A percentile compares a stretch with the other conserved stretches of the same genome.
Evolutionary conservation across 2,888 invertebrate species (phyloP).

Genomic region (Sphecodes monilicornis): DNA sequence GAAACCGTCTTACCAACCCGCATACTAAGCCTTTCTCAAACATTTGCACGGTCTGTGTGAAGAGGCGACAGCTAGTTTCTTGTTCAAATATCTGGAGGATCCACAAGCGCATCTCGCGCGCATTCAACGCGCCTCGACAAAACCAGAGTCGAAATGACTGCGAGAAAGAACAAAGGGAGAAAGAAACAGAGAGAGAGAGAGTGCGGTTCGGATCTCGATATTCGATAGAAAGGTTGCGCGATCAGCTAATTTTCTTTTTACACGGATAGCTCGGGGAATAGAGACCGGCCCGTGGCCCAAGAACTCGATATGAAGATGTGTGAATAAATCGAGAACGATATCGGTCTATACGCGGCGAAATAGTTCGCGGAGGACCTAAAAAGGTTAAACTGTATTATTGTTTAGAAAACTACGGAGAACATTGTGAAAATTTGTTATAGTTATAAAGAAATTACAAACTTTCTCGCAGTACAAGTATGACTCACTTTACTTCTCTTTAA

Average conservation of each 20-base stretch:
- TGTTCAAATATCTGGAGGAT: constrained; percentile 50
- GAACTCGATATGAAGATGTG: constrained; percentile 2
- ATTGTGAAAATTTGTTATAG: too few species aligned
- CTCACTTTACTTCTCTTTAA: too few species aligned
- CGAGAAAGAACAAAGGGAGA: not conserved
- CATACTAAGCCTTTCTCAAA: constrained; percentile 61
- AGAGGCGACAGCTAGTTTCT: constrained; percentile 60
- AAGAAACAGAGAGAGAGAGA: not conserved
- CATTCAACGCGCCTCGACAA: not conserved
- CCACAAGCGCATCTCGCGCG: not conserved
- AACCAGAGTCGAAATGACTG: constrained; percentile 28
- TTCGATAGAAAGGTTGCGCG: not conserved
- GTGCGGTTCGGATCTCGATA: not conserved
- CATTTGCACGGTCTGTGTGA: constrained; percentile 56
- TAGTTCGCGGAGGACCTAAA: not conserved
- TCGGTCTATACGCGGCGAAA: not conserved
- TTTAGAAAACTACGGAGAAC: too few species aligned
- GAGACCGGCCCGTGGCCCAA: not conserved
- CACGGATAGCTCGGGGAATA: not conserved
- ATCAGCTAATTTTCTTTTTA: constrained; percentile 45
- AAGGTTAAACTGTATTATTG: too few species aligned
- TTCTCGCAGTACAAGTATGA: too few species aligned
- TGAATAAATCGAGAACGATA: not conserved
- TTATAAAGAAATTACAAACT: too few species aligned
- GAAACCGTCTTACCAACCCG: constrained; percentile 38